phyloP scores from a whole-genome alignment of 2,113 vertebrate species.

The Syngnathoides biaculeatus region DNA sequence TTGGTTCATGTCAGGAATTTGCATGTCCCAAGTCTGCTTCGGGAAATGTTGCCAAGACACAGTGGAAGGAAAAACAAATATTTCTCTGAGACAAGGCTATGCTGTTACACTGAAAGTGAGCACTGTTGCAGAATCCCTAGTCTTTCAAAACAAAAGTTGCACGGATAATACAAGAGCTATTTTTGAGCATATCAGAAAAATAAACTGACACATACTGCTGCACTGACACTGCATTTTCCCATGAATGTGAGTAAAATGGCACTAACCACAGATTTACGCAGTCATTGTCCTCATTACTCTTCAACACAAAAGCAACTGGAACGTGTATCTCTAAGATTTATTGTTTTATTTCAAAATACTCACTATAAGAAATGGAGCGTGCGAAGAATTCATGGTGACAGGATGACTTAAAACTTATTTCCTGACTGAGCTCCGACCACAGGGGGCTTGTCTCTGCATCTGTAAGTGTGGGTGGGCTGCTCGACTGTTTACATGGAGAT shows the following conservation, averaged over 20 bases:
- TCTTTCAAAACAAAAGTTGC: background rate
- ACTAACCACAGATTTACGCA: background rate
- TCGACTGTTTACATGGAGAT: slow-evolving; percentile 63
- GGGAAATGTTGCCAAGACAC: background rate
- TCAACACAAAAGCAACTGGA: background rate
- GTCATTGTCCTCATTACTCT: background rate
- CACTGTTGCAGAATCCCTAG: background rate
- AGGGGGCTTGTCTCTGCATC: slow-evolving; percentile 16
- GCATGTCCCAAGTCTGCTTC: background rate
- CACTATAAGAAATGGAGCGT: slow-evolving; percentile 29
- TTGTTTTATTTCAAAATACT: slow-evolving; percentile 33
- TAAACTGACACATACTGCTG: background rate
- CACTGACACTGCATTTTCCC: background rate
- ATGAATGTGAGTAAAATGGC: background rate
- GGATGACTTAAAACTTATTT: slow-evolving; percentile 20
- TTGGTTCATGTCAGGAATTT: background rate
- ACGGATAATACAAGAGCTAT: background rate
- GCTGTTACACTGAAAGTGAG: background rate
- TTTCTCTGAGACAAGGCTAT: background rate
- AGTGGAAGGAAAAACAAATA: background rate
- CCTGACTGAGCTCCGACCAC: slow-evolving; percentile 30
- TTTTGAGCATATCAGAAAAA: background rate
- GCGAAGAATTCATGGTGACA: slow-evolving; percentile 43
- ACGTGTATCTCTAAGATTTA: background rate
- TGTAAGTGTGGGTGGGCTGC: slow-evolving; percentile 43